Percentiles rank a stretch among this genome's conserved stretches.
Evolutionary conservation across 1,140 invertebrate genomes (phyloP).

Genomic region (Drosophila subpulchrella): DNA sequence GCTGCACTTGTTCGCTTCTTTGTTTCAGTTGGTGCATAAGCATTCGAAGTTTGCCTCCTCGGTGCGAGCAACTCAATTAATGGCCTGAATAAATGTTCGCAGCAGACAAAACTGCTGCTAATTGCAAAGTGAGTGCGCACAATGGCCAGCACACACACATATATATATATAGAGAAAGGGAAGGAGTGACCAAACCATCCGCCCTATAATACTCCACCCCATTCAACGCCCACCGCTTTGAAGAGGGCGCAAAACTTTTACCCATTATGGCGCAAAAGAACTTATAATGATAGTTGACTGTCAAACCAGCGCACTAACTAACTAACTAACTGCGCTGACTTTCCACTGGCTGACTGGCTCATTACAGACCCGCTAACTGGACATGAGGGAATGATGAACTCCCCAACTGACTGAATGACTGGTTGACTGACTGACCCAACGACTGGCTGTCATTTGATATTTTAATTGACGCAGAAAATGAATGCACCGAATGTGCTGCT

Average conservation of each 20-base stretch:
- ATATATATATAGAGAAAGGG: background rate
- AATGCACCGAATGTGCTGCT: constrained; percentile 45
- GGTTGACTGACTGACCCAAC: constrained; percentile 4
- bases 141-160: constrained; percentile 43
- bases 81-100: constrained; percentile 72
- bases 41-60: constrained; percentile 44
- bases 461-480: constrained; percentile 63
- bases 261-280: constrained; percentile 75
- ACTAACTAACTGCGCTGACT: constrained; percentile 65
- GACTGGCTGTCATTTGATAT: constrained; percentile 55
- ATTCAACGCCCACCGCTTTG: constrained; percentile 3
- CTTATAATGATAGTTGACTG: constrained; percentile 82
- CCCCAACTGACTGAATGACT: constrained; percentile 31
- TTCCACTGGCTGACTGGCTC: constrained; percentile 52
- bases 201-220: background rate
- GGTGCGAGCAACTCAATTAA: constrained; percentile 76
- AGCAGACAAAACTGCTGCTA: constrained; percentile 80
- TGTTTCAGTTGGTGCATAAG: constrained; percentile 39
- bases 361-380: constrained; percentile 62
- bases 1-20: constrained; percentile 19
- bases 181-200: constrained; percentile 9
- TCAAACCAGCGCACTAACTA: constrained; percentile 62
- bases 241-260: constrained; percentile 59
- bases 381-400: constrained; percentile 47
- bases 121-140: constrained; percentile 71